phyloP scores from a whole-genome alignment of 2,797 vertebrate genomes.

The Pangasius larnaudii region DNA sequence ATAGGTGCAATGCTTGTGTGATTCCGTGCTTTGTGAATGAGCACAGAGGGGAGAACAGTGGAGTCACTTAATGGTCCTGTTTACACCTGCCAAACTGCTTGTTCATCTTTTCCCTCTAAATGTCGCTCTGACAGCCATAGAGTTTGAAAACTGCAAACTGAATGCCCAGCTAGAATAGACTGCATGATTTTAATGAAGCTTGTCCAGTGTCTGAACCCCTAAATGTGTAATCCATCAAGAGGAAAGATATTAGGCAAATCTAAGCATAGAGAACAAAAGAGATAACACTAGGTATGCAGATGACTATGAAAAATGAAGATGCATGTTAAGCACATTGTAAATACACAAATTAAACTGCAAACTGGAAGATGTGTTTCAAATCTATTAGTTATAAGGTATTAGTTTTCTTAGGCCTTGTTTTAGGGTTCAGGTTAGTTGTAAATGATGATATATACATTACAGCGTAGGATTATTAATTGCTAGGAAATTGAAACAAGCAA shows the following conservation, averaged over 20 bases:
- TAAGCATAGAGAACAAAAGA: neutral
- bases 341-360: neutral
- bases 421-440: neutral
- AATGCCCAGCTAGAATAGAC: conserved; percentile 30
- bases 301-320: neutral
- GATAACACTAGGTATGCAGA: neutral
- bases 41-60: conserved; percentile 23
- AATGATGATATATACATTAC: neutral
- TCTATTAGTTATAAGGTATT: neutral
- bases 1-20: conserved; percentile 1
- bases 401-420: neutral
- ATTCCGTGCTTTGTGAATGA: conserved; percentile 39
- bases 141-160: conserved; percentile 39
- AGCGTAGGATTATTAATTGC: neutral
- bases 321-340: neutral
- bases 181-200: conserved; percentile 44
- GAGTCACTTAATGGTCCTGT: conserved; percentile 54
- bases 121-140: conserved; percentile 47
- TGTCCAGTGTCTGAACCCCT: conserved; percentile 26
- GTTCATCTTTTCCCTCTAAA: conserved; percentile 50
- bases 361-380: neutral
- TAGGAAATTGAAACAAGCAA: neutral
- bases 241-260: neutral
- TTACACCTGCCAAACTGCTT: conserved; percentile 56
- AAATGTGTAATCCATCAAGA: conserved; percentile 39